Evolutionary conservation across 2,797 vertebrate genomes (phyloP).

Genomic region (Kryptopterus vitreolus): DNA sequence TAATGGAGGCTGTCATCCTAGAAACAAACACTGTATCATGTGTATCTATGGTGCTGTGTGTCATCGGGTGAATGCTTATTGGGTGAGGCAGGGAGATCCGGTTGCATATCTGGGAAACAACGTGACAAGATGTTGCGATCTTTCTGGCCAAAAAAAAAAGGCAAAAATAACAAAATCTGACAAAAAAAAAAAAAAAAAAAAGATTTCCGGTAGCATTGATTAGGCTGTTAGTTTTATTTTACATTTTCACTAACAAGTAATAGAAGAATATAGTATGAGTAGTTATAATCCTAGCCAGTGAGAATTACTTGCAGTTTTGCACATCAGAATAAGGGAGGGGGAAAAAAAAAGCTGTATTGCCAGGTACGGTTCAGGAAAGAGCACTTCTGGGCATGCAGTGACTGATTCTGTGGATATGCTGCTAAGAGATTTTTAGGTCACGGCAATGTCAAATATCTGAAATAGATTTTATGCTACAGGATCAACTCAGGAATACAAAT

Average conservation of each 20-base stretch:
- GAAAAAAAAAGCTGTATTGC: too few relatives aligned
- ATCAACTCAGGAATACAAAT: too few relatives aligned
- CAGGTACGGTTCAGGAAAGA: too few relatives aligned
- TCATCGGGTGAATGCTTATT: not conserved
- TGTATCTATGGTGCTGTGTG: constrained; percentile 5
- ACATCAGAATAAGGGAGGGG: too few relatives aligned
- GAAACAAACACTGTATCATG: not conserved
- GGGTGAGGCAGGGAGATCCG: not conserved
- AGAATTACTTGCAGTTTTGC: not conserved
- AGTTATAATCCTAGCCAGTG: too few relatives aligned
- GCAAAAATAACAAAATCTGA: constrained; percentile 2
- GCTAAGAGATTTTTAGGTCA: not conserved
- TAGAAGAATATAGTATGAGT: too few relatives aligned
- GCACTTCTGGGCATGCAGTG: not conserved
- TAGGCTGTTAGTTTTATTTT: not conserved
- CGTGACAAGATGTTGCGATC: not conserved
- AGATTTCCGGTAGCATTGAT: not conserved
- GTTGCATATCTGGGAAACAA: not conserved
- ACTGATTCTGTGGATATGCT: not conserved
- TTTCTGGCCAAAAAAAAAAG: not conserved
- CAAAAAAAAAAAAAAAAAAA: not conserved
- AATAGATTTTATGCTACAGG: not conserved
- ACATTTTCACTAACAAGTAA: not conserved
- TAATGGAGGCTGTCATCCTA: constrained; percentile 1
- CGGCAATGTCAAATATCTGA: not conserved